These are phyloP conservation scores for Acrossocheilus wenchowensis DNA, from an alignment of 2,797 vertebrate genomes.

Conservation along the genomic window DNA sequence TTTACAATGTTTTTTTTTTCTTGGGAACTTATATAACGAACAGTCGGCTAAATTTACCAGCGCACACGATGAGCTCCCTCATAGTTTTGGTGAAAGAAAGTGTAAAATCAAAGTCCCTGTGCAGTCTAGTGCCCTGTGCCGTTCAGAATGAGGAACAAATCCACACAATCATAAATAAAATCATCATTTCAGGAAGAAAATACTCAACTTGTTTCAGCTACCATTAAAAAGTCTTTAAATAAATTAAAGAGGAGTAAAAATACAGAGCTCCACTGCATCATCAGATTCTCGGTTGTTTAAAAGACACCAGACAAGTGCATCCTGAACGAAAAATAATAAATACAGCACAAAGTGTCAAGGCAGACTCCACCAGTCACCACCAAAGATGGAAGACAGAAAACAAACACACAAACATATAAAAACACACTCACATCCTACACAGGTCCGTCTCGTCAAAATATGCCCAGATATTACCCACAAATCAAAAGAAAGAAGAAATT, in stretches of 20 bases:
- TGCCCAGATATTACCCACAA: not conserved
- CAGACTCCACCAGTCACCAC: slow-evolving; percentile 33
- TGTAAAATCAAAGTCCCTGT: slow-evolving; percentile 67
- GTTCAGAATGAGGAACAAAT: slow-evolving; percentile 64
- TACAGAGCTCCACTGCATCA: slow-evolving; percentile 46
- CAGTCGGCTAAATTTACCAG: slow-evolving; percentile 71
- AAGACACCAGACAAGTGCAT: slow-evolving; percentile 52
- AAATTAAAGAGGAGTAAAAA: slow-evolving; percentile 37
- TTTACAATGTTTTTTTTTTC: slow-evolving; percentile 66
- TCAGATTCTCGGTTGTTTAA: slow-evolving; percentile 49
- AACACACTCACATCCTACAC: slow-evolving; percentile 1
- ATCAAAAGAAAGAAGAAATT: not conserved
- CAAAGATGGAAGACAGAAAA: slow-evolving; percentile 20
- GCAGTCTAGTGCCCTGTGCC: slow-evolving; percentile 64
- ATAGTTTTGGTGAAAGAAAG: slow-evolving; percentile 76
- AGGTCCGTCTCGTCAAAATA: not conserved
- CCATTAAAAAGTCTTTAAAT: slow-evolving; percentile 72
- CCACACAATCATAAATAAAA: slow-evolving; percentile 78
- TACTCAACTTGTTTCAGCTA: slow-evolving; percentile 63
- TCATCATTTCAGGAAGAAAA: slow-evolving; percentile 60
- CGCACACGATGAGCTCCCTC: slow-evolving; percentile 68
- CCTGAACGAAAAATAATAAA: slow-evolving; percentile 61
- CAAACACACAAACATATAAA: not conserved
- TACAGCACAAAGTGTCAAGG: slow-evolving; percentile 51
- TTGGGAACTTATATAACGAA: slow-evolving; percentile 61